phyloP scores from a whole-genome alignment of 2,797 vertebrate genomes.

The Mus caroli region DNA sequence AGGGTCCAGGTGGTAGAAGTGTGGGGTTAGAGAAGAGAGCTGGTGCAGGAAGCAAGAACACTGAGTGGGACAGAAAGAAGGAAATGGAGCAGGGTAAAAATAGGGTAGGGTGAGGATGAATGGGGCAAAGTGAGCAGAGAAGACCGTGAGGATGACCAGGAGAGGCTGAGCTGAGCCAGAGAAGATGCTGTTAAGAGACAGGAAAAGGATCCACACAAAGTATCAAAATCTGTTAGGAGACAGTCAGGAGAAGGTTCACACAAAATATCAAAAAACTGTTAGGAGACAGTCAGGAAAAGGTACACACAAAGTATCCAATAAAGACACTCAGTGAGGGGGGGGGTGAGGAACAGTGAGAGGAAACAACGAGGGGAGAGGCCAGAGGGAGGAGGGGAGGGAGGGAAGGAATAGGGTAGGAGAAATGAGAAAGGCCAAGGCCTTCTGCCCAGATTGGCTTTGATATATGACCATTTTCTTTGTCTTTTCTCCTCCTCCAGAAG shows the following conservation, averaged over 20 bases:
- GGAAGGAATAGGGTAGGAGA: not conserved
- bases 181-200: no score
- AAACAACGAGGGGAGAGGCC: fast-evolving
- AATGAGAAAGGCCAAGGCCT: not conserved
- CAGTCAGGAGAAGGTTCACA: not conserved
- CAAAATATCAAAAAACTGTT: no score
- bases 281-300: not conserved
- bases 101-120: not conserved
- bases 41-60: not conserved
- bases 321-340: not conserved
- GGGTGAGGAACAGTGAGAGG: fast-evolving
- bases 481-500: slow-evolving; percentile 36
- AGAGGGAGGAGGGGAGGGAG: no score
- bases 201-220: no score
- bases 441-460: not conserved
- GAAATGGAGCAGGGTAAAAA: not conserved
- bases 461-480: not conserved
- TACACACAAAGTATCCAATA: not conserved
- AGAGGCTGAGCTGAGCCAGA: not conserved
- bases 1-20: not conserved
- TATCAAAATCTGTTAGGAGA: not conserved
- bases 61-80: not conserved
- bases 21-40: not conserved
- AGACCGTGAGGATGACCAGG: not conserved
- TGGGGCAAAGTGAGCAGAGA: not conserved